A percentile compares a stretch with the other conserved stretches of the same genome.
Evolutionary conservation across 2,113 vertebrate genomes (phyloP).

Genomic region (Nannospalax galili): DNA sequence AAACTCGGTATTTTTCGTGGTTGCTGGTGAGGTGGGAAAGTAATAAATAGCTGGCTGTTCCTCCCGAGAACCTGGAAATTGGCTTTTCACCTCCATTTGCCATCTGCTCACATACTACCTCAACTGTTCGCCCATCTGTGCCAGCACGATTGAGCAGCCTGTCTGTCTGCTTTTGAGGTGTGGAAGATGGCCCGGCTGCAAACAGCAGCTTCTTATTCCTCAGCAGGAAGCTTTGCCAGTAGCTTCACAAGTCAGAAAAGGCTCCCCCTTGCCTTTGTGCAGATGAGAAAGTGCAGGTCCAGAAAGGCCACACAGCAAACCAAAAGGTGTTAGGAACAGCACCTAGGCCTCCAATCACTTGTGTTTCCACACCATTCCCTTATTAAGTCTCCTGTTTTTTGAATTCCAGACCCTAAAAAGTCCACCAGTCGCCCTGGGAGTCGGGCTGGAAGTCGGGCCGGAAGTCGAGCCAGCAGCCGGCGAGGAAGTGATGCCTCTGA

Average conservation of each 20-base stretch:
- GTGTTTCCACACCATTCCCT: neutral
- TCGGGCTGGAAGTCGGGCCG: conserved; percentile 91
- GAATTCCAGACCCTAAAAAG: conserved; percentile 92
- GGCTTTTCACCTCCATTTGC: neutral
- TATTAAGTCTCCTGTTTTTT: conserved; percentile 42
- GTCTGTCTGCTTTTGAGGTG: too few species aligned
- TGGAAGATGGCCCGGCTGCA: neutral
- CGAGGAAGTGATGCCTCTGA: conserved; percentile 97
- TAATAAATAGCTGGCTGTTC: neutral
- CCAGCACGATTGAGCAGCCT: neutral
- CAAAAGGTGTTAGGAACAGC: neutral
- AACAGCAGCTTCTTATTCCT: neutral
- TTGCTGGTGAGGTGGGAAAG: neutral
- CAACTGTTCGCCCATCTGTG: neutral
- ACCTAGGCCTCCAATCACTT: neutral
- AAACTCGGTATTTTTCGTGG: neutral
- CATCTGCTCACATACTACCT: neutral
- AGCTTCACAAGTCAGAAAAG: neutral
- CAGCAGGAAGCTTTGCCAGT: neutral
- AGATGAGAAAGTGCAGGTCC: neutral
- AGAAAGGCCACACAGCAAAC: neutral
- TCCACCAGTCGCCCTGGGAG: conserved; percentile 93
- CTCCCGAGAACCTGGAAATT: neutral
- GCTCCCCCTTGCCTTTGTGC: neutral
- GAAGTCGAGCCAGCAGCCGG: conserved; percentile 94